These are phyloP conservation scores for Chelidonichthys spinosus DNA, from an alignment of 2,797 vertebrate genomes.

Conservation along the genomic window DNA sequence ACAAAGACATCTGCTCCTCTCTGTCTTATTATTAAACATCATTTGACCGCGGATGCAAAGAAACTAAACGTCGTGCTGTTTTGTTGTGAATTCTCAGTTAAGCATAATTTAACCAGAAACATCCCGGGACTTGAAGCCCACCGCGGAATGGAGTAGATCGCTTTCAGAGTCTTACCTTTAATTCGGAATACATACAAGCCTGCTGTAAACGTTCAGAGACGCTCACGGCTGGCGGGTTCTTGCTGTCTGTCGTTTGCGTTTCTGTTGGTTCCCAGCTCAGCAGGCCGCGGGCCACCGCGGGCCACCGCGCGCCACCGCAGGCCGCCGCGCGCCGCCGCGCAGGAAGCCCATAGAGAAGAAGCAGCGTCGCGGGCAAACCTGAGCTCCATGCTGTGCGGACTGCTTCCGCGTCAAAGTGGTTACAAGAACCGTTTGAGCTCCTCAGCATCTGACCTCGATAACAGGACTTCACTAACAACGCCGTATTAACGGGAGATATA, in stretches of 20 bases:
- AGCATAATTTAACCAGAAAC: background rate
- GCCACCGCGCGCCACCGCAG: no score
- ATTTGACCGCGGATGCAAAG: no score
- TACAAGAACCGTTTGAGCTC: background rate
- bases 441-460: background rate
- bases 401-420: background rate
- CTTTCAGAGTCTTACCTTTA: background rate
- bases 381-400: constrained; percentile 34
- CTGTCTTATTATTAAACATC: no score
- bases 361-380: constrained; percentile 16
- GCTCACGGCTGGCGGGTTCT: background rate
- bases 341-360: constrained; percentile 17
- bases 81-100: background rate
- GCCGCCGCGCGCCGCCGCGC: constrained; percentile 12
- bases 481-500: background rate
- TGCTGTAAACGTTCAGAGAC: background rate
- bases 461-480: constrained; percentile 2
- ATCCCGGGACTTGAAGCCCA: background rate
- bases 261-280: constrained; percentile 13
- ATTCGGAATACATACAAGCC: background rate
- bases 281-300: constrained; percentile 17
- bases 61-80: background rate
- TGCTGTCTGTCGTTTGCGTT: background rate
- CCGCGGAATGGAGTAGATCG: background rate
- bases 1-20: background rate